These are phyloP conservation scores for Epirrita christyi DNA, from an alignment of 2,888 invertebrate genomes.

Conservation along the genomic window DNA sequence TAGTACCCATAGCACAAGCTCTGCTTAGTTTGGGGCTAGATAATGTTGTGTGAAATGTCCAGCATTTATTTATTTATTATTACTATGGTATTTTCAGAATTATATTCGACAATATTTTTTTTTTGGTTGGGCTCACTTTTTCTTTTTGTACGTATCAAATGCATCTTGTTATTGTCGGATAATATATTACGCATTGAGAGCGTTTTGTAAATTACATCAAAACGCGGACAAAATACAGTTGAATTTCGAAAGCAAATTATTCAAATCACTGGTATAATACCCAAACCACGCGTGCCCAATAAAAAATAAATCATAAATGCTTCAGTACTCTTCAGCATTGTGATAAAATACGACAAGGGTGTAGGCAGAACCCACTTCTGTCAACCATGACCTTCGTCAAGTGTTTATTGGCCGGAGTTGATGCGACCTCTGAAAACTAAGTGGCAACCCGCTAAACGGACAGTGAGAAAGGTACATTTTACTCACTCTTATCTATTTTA, in stretches of 20 bases:
- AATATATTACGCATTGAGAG: no score
- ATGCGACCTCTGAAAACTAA: conserved; percentile 34
- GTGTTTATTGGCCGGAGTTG: conserved; percentile 54
- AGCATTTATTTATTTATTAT: no score
- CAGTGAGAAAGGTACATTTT: conserved; percentile 35
- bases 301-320: conserved; percentile 31
- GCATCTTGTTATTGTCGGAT: no score
- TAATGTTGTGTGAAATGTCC: no score
- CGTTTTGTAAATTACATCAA: background rate
- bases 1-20: no score
- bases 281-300: conserved; percentile 11
- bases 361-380: conserved; percentile 35
- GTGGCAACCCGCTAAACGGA: conserved; percentile 34
- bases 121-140: no score
- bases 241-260: background rate
- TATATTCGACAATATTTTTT: no score
- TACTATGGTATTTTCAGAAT: no score
- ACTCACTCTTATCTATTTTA: conserved; percentile 26
- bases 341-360: conserved; percentile 38
- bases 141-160: no score
- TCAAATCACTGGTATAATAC: background rate
- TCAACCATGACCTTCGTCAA: conserved; percentile 51
- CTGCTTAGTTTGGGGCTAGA: no score
- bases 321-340: conserved; percentile 23
- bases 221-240: background rate